Evolutionary conservation across 35 echinoderm and acorn worm genomes (phyloP), one percentile per base, ranked within the genome.

Genomic region (Apostichopus japonicus): DNA sequence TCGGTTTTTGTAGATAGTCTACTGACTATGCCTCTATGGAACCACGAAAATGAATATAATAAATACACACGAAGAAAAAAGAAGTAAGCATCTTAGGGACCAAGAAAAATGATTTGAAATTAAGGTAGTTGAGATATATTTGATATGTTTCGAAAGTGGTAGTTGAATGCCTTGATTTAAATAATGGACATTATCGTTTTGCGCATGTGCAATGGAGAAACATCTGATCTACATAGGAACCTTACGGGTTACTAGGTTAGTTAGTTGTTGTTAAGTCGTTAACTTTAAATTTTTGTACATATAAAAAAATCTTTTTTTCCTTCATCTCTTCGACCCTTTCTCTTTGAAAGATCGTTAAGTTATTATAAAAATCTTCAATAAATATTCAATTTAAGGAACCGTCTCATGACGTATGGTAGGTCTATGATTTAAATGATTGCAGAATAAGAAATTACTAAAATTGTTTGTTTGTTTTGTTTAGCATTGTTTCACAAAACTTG

Each of bases 131-230:
- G 51, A 19, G 54, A 83, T 80, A 24, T 83, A n/a, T 83, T 83
- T 54, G 33, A 54, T 19, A 14, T 44, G 56, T 17, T 58, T 84
- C 54, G 56, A 84, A 11, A 57, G 14, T 23, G 1, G 54, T 21
- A 51, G 53, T 57, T 19, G 0, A 53, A 84, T 57, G n/a, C 81
- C 55, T 55, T 57, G 53, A 84, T 57, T 55, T 84, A 84, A 19
- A 84, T 55, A 23, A 59, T 22, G 14, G 54, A 84, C 54, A 55
- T 21, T 84, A 84, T 54, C 22, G 54, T 57, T 84, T 23, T 84
- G 81, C 81, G 54, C 81, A 84, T 84, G 81, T 84, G 81, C 81
- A 84, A 84, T 84, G 53, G 16, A 55, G 53, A 57, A 57, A 59
- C 81, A 55, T 84, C 16, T 84, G 54, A 52, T 54, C 15, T 83